Evolutionary conservation across 1,140 invertebrate genomes (phyloP).

Genomic region (Heliothis virescens): DNA sequence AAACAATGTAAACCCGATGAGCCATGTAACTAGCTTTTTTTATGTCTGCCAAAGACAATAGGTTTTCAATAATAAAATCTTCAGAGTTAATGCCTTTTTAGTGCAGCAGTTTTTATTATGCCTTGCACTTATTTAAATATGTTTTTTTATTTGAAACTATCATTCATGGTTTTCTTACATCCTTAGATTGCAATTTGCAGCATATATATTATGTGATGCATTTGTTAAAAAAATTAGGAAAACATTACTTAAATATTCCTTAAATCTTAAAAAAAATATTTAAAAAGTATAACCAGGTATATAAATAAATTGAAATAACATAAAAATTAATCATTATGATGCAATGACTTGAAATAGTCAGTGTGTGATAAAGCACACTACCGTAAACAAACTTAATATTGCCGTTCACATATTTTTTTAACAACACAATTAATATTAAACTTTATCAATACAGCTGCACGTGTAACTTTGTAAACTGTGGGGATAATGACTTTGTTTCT

Average conservation of each 20-base stretch:
- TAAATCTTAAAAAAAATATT: neutral
- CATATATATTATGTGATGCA: too few relatives aligned
- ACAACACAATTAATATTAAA: conserved; percentile 37
- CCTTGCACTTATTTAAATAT: neutral
- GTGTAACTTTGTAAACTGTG: conserved; percentile 32
- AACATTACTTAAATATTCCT: neutral
- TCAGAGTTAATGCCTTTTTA: neutral
- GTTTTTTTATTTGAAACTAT: too few relatives aligned
- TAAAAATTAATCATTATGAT: conserved; percentile 44
- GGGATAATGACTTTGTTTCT: conserved; percentile 52
- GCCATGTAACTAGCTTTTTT: neutral
- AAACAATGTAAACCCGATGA: neutral
- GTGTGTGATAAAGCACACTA: conserved; percentile 32
- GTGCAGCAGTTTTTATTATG: neutral
- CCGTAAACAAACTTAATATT: conserved; percentile 39
- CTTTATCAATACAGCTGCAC: conserved; percentile 27
- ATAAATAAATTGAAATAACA: conserved; percentile 11
- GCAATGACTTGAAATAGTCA: conserved; percentile 47
- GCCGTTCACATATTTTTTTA: conserved; percentile 42
- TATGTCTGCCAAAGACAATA: neutral
- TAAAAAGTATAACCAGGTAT: too few relatives aligned
- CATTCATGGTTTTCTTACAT: too few relatives aligned
- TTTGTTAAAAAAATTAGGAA: too few relatives aligned
- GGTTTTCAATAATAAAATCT: conserved; percentile 3
- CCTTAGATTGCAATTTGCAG: too few relatives aligned